Conservation (phyloP, 1,140 invertebrate genomes). For the Drosophila jambulina region DNA sequence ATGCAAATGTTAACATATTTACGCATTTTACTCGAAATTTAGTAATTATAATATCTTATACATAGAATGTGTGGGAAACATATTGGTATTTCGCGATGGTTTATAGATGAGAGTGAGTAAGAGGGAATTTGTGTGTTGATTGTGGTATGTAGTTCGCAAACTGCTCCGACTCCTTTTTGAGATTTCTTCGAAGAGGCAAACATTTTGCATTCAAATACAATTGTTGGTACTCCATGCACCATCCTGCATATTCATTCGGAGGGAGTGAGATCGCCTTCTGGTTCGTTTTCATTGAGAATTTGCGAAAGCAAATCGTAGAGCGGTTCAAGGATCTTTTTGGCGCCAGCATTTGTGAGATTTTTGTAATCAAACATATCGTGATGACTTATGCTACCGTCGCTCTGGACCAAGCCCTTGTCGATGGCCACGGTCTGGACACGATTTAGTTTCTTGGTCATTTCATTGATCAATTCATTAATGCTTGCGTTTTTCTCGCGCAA, state of each 20-base stretch:
- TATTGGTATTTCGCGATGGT: constrained; percentile 30
- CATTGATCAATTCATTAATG: constrained; percentile 90
- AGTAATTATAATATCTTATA: constrained; percentile 17
- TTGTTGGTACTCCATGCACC: background rate
- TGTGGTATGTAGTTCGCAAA: constrained; percentile 23
- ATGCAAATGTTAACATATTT: constrained; percentile 18
- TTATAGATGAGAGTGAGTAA: constrained; percentile 19
- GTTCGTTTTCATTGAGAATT: constrained; percentile 90
- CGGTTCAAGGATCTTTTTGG: constrained; percentile 93
- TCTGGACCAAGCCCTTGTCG: constrained; percentile 91
- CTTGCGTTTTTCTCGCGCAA: constrained; percentile 90
- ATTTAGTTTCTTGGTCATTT: constrained; percentile 86
- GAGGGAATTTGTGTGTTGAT: constrained; percentile 31
- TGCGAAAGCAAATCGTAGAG: constrained; percentile 91
- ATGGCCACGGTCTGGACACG: constrained; percentile 90
- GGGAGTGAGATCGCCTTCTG: constrained; percentile 89
- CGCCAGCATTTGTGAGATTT: constrained; percentile 92
- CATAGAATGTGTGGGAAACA: constrained; percentile 20
- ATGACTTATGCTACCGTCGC: constrained; percentile 92
- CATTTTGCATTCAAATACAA: constrained; percentile 12
- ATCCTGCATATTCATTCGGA: constrained; percentile 87
- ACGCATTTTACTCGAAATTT: constrained; percentile 27
- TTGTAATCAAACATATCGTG: constrained; percentile 95
- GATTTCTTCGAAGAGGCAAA: constrained; percentile 3
- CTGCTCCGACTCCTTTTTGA: constrained; percentile 15